Conservation (phyloP, 2,797 vertebrate genomes). For the Poeciliopsis presidionis region DNA sequence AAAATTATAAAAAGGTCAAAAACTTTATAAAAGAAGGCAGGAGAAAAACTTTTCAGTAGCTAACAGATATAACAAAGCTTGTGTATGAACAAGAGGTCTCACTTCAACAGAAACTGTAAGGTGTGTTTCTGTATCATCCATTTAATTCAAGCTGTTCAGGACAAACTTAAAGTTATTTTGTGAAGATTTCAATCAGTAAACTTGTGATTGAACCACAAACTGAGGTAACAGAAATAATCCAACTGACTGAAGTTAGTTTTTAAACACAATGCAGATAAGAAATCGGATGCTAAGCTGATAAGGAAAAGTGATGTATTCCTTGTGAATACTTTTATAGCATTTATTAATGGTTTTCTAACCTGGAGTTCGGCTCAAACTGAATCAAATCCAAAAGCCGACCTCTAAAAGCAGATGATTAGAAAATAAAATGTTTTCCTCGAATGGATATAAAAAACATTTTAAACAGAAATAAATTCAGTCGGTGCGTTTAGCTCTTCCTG, state of each 20-base stretch:
- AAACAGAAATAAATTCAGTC: constrained; percentile 23
- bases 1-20: too few species aligned
- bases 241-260: neutral
- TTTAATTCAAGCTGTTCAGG: neutral
- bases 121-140: neutral
- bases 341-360: constrained; percentile 42
- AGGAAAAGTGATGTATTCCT: constrained; percentile 26
- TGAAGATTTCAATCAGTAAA: neutral
- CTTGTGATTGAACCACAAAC: neutral
- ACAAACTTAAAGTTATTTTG: neutral
- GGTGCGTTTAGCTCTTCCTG: constrained; percentile 22
- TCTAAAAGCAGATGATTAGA: constrained; percentile 25
- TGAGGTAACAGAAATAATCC: neutral
- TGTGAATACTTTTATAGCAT: constrained; percentile 42
- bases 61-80: neutral
- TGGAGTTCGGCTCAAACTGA: constrained; percentile 11
- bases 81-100: neutral
- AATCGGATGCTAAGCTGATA: constrained; percentile 30
- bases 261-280: constrained; percentile 25
- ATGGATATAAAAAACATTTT: constrained; percentile 27
- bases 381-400: constrained; percentile 29
- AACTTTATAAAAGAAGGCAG: too few species aligned
- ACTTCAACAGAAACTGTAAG: neutral
- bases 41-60: too few species aligned
- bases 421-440: constrained; percentile 8